These are phyloP conservation scores for Noturus placidus DNA, from an alignment of 2,113 vertebrate genomes.

Conservation along the genomic window DNA sequence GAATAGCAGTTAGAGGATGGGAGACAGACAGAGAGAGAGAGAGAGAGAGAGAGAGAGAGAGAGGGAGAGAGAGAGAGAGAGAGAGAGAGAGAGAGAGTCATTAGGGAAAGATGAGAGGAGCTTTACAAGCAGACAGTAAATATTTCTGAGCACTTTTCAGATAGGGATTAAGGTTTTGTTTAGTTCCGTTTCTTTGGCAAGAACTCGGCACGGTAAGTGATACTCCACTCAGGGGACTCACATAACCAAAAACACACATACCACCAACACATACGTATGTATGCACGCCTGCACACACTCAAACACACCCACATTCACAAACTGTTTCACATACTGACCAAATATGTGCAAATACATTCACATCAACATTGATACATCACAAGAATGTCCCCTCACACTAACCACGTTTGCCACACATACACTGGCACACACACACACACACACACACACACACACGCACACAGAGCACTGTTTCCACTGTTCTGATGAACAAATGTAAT, in stretches of 20 bases:
- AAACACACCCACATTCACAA: neutral
- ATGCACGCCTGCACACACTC: neutral
- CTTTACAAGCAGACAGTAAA: conserved; percentile 34
- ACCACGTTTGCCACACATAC: conserved; percentile 42
- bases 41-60: neutral
- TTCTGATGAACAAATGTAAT: neutral
- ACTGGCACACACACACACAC: conserved; percentile 5
- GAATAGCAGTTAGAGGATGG: conserved; percentile 34
- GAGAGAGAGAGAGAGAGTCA: neutral
- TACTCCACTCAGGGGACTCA: conserved; percentile 43
- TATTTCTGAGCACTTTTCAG: conserved; percentile 42
- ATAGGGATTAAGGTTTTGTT: conserved; percentile 40
- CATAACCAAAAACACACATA: conserved; percentile 45
- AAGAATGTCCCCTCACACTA: neutral
- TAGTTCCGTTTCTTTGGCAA: conserved; percentile 32
- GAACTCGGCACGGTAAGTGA: conserved; percentile 45
- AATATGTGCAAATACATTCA: conserved; percentile 47
- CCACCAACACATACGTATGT: conserved; percentile 20
- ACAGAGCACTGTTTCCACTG: neutral
- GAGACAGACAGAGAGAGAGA: neutral
- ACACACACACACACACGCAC: too few relatives aligned
- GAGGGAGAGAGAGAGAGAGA: neutral
- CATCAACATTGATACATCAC: neutral
- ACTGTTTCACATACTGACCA: conserved; percentile 36
- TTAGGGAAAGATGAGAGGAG: conserved; percentile 35